A percentile compares a stretch with the other conserved stretches of the same genome.
phyloP scores from a whole-genome alignment of 2,113 vertebrate genomes.

The Sinocyclocheilus rhinocerous region DNA sequence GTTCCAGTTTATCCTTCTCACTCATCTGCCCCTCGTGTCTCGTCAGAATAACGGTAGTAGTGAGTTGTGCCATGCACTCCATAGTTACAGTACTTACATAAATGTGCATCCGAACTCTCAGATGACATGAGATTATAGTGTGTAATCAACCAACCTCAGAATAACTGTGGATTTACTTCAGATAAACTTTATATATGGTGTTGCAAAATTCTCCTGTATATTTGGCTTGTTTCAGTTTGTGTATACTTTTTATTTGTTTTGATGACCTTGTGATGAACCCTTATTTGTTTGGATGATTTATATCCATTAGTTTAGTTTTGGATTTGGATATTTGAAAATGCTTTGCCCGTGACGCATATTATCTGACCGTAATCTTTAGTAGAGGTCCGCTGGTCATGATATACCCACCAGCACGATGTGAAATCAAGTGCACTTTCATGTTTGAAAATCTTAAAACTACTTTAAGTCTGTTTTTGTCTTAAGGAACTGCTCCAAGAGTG shows the following conservation, averaged over 20 bases:
- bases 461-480: neutral
- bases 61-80: neutral
- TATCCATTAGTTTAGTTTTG: neutral
- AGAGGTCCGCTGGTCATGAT: neutral
- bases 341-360: neutral
- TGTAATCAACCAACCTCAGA: constrained; percentile 32
- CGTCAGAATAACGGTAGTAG: neutral
- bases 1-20: neutral
- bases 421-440: neutral
- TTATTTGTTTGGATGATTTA: neutral
- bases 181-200: neutral
- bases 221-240: neutral
- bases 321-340: constrained; percentile 5
- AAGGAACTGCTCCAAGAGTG: neutral
- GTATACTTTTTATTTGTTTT: neutral
- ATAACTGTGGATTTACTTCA: constrained; percentile 10
- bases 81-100: neutral
- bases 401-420: neutral
- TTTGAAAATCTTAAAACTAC: neutral
- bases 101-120: neutral
- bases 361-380: neutral
- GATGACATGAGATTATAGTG: constrained; percentile 24
- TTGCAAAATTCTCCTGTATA: neutral
- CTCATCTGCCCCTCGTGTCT: neutral
- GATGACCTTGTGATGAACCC: neutral